Evolutionary conservation across 1,140 invertebrate species (phyloP), one percentile per base, ranked within the genome.

Genomic region (Pantala flavescens): DNA sequence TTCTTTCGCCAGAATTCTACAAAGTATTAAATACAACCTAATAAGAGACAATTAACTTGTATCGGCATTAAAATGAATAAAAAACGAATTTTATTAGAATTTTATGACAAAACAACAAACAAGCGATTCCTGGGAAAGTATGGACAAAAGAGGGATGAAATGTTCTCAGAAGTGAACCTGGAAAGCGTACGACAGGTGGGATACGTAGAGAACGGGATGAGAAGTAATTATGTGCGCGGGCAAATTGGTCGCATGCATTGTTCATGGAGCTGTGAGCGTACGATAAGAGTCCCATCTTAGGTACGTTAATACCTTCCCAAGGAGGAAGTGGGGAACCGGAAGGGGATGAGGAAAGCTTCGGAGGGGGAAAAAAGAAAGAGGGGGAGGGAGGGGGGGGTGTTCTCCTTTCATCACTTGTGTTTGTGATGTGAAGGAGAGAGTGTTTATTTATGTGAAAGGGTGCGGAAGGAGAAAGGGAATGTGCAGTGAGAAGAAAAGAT

Each of bases 281-380:
- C 49, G 49, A 63, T 63, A 63, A 63, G 49, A 63, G 49, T 63
- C n/a, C 49, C 49, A 19, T 63, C 49, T 63, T 63, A 63, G 49
- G 16, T 16, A 63, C 49, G 49, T 21, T 63, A 63, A 63, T 63
- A 21, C 49, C 49, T 16, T 63, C 9, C 28, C 14, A 21, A 63
- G 49, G 16, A 63, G 49, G 28, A 36, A 63, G 49, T 63, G 49
- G 14, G 49, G 12, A 19, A 21, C 49, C 49, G 49, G n/a, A 63
- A 63, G n/a, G 49, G 49, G 12, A 19, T 63, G 28, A 36, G 28
- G 28, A 5, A 36, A 36, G 28, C 28, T 63, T 1, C 49, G 49
- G 14, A 21, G 49, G 12, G 12, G 49, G 12, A 7, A 12, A 21
- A 12, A 7, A 12, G 12, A 63, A 14, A 14, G 12, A 7, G 49